These are phyloP conservation scores for Leptopilina myrica DNA, from an alignment of 2,888 invertebrate genomes.

Conservation along the genomic window DNA sequence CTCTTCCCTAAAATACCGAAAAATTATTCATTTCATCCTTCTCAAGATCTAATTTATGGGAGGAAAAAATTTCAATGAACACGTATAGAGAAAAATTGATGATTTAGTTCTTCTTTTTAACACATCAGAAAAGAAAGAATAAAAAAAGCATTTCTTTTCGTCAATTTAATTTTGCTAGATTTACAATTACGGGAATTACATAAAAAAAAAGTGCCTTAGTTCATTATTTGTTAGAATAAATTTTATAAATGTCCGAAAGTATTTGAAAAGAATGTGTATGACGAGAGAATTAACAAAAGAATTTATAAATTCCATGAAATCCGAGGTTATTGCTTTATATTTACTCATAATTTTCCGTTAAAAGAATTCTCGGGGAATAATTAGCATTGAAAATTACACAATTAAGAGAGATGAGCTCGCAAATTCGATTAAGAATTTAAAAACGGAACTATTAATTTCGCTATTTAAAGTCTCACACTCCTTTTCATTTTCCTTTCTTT, in stretches of 20 bases:
- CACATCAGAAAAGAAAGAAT: not conserved
- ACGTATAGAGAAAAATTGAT: not conserved
- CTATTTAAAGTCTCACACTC: conserved; percentile 16
- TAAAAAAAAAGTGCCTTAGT: too few relatives aligned
- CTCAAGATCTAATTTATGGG: not conserved
- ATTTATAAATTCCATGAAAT: not conserved
- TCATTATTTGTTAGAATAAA: too few relatives aligned
- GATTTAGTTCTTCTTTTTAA: not conserved
- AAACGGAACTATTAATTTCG: conserved; percentile 1
- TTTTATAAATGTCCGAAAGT: too few relatives aligned
- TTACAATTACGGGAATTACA: too few relatives aligned
- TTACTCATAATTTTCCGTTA: not conserved
- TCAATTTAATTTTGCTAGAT: not conserved
- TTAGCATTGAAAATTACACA: not conserved
- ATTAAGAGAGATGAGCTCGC: conserved; percentile 5
- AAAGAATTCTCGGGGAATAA: not conserved
- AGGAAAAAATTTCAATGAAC: not conserved
- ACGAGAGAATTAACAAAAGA: not conserved
- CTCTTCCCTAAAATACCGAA: not conserved
- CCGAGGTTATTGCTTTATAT: conserved; percentile 3
- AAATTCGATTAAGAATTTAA: not conserved
- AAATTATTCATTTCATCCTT: conserved; percentile 1
- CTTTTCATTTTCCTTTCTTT: not conserved
- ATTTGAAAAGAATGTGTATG: not conserved
- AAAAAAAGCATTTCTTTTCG: too few relatives aligned